Evolutionary conservation across 1,140 invertebrate genomes (phyloP).

Genomic region (Habropoda laboriosa): DNA sequence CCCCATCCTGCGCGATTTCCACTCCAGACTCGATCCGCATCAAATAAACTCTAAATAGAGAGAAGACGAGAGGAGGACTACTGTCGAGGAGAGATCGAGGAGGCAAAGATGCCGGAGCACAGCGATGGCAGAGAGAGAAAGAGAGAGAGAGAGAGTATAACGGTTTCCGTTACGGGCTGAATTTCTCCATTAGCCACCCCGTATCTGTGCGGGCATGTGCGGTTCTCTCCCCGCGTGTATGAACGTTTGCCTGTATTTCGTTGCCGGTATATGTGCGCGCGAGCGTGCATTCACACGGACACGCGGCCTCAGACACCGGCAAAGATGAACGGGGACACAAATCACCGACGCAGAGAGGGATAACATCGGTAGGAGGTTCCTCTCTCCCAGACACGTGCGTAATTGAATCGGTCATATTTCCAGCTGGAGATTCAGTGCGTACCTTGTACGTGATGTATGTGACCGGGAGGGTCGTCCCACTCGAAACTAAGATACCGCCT

Average conservation of each 20-base stretch:
- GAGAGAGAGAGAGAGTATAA: conserved; percentile 40
- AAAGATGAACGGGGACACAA: conserved; percentile 64
- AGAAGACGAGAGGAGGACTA: conserved; percentile 48
- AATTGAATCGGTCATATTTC: conserved; percentile 63
- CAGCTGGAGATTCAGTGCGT: conserved; percentile 32
- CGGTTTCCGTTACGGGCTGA: conserved; percentile 67
- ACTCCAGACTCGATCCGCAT: conserved; percentile 59
- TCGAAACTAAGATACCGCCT: conserved; percentile 15
- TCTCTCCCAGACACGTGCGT: conserved; percentile 57
- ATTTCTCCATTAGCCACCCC: conserved; percentile 70
- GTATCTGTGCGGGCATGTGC: conserved; percentile 48
- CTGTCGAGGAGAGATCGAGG: conserved; percentile 37
- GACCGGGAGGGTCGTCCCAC: neutral
- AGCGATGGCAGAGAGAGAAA: neutral
- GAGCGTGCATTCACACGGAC: conserved; percentile 39
- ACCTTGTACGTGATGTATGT: conserved; percentile 27
- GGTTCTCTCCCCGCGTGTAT: neutral
- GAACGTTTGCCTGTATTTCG: conserved; percentile 6
- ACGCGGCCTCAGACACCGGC: conserved; percentile 55
- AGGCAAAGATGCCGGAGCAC: neutral
- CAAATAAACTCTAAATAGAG: conserved; percentile 68
- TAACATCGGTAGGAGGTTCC: conserved; percentile 58
- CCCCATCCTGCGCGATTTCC: conserved; percentile 36
- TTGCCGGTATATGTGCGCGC: conserved; percentile 5
- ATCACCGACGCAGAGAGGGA: conserved; percentile 64